phyloP scores from a whole-genome alignment of 2,113 vertebrate genomes.

The Limnothrissa miodon region DNA sequence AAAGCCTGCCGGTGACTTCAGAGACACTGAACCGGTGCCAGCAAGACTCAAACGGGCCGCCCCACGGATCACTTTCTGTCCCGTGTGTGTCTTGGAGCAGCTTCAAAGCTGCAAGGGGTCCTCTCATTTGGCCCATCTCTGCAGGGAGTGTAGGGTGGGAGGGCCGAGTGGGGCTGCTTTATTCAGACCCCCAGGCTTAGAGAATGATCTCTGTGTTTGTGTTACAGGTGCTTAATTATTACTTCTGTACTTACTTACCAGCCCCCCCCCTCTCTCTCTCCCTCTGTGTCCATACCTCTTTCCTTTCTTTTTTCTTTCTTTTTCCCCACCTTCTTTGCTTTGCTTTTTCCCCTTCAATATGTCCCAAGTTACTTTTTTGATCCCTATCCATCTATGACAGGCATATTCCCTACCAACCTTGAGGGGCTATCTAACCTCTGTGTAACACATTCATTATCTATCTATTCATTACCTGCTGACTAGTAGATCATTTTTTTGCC shows the following conservation, averaged over 20 bases:
- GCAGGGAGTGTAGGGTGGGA: not conserved
- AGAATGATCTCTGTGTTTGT: not conserved
- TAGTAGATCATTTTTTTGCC: not conserved
- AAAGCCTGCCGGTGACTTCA: not conserved
- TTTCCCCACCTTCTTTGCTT: not conserved
- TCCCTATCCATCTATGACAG: not conserved
- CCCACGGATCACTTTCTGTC: conserved; percentile 6
- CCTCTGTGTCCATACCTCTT: no score
- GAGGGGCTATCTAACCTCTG: not conserved
- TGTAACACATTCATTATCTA: not conserved
- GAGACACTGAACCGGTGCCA: not conserved
- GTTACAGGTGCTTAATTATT: conserved; percentile 22
- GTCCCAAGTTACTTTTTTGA: not conserved
- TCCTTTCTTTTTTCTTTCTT: not conserved
- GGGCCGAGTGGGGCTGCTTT: not conserved
- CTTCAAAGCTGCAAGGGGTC: not conserved
- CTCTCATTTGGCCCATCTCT: not conserved
- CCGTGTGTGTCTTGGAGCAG: not conserved
- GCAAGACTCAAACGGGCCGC: not conserved
- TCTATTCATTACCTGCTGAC: not conserved
- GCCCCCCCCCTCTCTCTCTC: not conserved
- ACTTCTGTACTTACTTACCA: not conserved
- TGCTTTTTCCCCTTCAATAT: not conserved
- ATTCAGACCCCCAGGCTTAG: conserved; percentile 2
- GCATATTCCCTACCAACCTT: not conserved